Percentiles rank a stretch among this genome's conserved stretches.
Evolutionary conservation across 2,113 vertebrate genomes (phyloP).

Genomic region (Albula glossodonta): DNA sequence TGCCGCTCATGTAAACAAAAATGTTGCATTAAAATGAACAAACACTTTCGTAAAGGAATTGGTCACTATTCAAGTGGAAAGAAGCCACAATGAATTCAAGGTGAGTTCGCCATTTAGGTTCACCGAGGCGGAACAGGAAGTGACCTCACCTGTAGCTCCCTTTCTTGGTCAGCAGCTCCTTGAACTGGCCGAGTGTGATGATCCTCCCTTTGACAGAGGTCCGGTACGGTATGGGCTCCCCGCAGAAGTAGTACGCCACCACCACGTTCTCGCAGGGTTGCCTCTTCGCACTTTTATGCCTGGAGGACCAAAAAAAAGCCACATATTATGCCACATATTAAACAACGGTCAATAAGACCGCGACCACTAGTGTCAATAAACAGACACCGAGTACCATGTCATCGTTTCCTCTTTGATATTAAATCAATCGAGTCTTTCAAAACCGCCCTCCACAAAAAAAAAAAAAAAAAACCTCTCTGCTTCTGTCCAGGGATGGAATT

Average conservation of each 20-base stretch:
- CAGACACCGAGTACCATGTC: neutral
- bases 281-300: constrained; percentile 75
- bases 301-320: constrained; percentile 36
- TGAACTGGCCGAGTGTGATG: constrained; percentile 84
- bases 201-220: constrained; percentile 80
- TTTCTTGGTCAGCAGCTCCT: constrained; percentile 85
- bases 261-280: constrained; percentile 75
- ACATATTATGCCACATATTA: neutral
- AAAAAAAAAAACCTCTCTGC: neutral
- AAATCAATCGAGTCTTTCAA: neutral
- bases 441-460: no score
- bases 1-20: neutral
- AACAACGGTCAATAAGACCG: no score
- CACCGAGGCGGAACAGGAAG: neutral
- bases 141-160: constrained; percentile 75
- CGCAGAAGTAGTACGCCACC: constrained; percentile 86
- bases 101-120: no score
- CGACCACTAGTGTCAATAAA: neutral
- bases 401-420: neutral
- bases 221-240: constrained; percentile 86
- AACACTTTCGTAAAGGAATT: neutral
- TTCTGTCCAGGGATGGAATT: neutral
- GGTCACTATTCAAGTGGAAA: no score
- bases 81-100: no score
- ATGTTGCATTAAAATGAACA: neutral